A percentile compares a stretch with the other conserved stretches of the same genome.
phyloP scores from a whole-genome alignment of 2,113 vertebrate genomes.

The Hypocryptadius cinnamomeus region DNA sequence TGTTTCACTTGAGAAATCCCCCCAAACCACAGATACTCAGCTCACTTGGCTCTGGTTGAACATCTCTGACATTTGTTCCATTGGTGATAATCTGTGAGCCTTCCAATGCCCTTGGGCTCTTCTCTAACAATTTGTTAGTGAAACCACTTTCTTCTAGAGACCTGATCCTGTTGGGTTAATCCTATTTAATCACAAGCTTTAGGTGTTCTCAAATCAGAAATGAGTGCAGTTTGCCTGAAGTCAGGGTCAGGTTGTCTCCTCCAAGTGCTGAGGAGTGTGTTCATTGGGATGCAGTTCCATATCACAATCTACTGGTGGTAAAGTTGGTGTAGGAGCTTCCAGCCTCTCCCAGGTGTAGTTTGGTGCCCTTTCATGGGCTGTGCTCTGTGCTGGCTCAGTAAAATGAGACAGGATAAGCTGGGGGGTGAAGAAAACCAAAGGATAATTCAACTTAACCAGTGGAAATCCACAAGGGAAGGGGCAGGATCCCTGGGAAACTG shows the following conservation, averaged over 20 bases:
- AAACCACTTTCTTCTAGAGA: neutral
- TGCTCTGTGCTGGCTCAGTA: neutral
- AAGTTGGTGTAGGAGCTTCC: neutral
- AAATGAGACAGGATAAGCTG: neutral
- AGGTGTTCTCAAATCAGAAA: neutral
- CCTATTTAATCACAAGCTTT: neutral
- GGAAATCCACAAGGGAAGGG: neutral
- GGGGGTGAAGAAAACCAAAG: neutral
- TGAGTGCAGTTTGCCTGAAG: neutral
- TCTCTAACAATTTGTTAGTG: neutral
- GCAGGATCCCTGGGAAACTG: neutral
- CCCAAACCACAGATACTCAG: accelerated
- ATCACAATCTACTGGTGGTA: neutral
- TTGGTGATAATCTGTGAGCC: neutral
- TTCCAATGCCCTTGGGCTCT: neutral
- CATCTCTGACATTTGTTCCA: neutral
- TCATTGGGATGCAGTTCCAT: neutral
- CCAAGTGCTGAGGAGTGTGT: neutral
- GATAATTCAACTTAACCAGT: neutral
- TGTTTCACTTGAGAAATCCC: neutral
- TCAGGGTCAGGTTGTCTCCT: neutral
- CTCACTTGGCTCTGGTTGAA: neutral
- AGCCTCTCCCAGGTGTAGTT: neutral
- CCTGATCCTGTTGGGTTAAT: neutral
- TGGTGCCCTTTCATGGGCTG: neutral